phyloP scores from a whole-genome alignment of 2,113 vertebrate genomes.

The Chionis minor region DNA sequence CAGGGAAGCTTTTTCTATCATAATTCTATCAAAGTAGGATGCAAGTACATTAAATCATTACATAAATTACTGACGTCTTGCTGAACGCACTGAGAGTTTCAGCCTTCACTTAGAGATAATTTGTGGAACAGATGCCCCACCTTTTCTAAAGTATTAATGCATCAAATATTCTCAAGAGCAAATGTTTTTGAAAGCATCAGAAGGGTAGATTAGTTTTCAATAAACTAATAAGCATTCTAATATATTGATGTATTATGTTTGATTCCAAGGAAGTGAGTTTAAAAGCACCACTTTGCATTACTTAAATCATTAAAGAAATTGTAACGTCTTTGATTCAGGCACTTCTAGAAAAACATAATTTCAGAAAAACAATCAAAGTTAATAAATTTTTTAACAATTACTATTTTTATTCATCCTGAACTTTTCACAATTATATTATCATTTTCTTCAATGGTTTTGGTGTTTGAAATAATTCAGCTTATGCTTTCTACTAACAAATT shows the following conservation, averaged over 20 bases:
- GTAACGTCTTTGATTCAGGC: background rate
- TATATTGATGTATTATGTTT: background rate
- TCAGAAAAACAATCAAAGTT: background rate
- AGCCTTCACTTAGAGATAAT: background rate
- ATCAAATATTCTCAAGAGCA: background rate
- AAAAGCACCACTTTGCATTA: background rate
- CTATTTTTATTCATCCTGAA: background rate
- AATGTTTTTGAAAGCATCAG: background rate
- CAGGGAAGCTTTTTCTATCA: background rate
- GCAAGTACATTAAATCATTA: conserved; percentile 17
- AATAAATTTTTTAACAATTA: background rate
- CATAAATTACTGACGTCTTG: conserved; percentile 6
- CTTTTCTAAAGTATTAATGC: conserved; percentile 14
- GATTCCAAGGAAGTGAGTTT: background rate
- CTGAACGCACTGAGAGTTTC: background rate
- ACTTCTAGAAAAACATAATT: background rate
- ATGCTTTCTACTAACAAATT: background rate
- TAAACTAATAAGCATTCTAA: background rate
- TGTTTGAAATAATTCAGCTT: background rate
- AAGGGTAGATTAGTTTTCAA: background rate
- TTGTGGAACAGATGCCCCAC: background rate
- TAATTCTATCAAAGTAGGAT: conserved; percentile 48
- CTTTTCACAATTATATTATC: background rate
- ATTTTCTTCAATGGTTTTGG: background rate
- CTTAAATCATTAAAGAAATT: background rate